These are phyloP conservation scores for Caerostris darwini DNA, from an alignment of 1,140 invertebrate species.

Conservation along the genomic window DNA sequence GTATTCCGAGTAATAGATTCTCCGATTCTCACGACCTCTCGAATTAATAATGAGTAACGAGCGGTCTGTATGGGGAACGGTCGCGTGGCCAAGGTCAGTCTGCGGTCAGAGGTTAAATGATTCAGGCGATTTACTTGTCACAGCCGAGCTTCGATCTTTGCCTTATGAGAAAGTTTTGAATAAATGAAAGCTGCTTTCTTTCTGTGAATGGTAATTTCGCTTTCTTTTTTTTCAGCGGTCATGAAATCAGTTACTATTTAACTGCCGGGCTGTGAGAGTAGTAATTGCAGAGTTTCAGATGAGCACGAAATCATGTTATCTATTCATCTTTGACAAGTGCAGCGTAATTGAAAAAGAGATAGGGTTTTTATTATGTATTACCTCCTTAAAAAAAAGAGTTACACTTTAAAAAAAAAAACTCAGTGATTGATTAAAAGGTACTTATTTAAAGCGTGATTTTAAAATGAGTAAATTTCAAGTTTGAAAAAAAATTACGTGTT, in stretches of 20 bases:
- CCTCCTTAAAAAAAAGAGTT: no score
- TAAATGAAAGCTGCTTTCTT: not conserved
- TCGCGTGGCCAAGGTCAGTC: conserved; percentile 62
- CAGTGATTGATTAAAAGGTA: no score
- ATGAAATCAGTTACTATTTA: not conserved
- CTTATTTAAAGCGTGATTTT: no score
- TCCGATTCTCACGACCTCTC: conserved; percentile 47
- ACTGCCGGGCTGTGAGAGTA: not conserved
- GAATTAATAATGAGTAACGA: conserved; percentile 38
- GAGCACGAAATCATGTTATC: not conserved
- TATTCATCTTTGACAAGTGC: not conserved
- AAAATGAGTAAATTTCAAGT: no score
- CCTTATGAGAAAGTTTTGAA: not conserved
- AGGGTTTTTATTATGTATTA: no score
- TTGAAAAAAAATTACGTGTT: no score
- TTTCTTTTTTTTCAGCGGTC: not conserved
- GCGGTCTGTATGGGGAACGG: not conserved
- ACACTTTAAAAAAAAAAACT: no score
- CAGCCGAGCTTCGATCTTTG: conserved; percentile 5
- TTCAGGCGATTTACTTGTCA: conserved; percentile 63
- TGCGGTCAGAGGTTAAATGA: conserved; percentile 40
- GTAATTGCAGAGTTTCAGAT: not conserved
- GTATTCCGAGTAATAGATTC: conserved; percentile 14
- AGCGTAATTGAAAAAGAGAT: no score
- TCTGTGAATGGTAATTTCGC: not conserved